phyloP scores from a whole-genome alignment of 2,888 invertebrate species.

The Nomada ruficornis region DNA sequence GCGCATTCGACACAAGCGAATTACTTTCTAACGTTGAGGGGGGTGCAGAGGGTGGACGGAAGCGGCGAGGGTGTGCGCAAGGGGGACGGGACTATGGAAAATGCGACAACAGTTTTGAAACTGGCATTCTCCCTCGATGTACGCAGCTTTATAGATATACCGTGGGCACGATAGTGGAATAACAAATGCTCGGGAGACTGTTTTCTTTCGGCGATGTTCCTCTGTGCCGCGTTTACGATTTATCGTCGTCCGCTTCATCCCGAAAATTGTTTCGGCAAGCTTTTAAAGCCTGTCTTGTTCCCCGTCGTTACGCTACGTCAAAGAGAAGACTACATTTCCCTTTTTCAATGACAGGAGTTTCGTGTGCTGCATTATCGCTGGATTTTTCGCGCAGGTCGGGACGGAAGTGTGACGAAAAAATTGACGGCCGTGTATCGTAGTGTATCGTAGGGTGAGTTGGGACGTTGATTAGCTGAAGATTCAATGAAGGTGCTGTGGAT shows the following conservation, averaged over 20 bases:
- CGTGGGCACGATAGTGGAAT: conserved; percentile 67
- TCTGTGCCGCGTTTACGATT: conserved; percentile 64
- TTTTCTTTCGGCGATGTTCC: conserved; percentile 61
- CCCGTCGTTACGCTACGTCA: conserved; percentile 50
- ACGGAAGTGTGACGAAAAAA: not conserved
- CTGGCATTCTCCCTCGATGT: conserved; percentile 62
- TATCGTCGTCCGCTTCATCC: conserved; percentile 69
- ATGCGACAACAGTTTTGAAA: conserved; percentile 69
- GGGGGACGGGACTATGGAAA: conserved; percentile 26
- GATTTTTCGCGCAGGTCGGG: not conserved
- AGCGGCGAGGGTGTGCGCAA: too few relatives aligned
- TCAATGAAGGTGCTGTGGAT: not conserved
- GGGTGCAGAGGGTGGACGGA: not conserved
- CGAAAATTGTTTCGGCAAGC: conserved; percentile 75
- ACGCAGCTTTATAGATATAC: conserved; percentile 72
- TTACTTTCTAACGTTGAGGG: conserved; percentile 53
- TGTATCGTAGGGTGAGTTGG: not conserved
- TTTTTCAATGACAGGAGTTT: conserved; percentile 21
- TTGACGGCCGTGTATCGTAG: not conserved
- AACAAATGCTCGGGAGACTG: conserved; percentile 71
- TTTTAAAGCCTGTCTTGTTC: conserved; percentile 64
- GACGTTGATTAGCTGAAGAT: not conserved
- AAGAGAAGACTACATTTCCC: conserved; percentile 46
- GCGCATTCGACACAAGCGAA: conserved; percentile 49
- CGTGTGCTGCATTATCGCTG: conserved; percentile 4